Base-by-base conservation (phyloP, 2,113 vertebrate genomes). In the Bufo gargarizans region DNA sequence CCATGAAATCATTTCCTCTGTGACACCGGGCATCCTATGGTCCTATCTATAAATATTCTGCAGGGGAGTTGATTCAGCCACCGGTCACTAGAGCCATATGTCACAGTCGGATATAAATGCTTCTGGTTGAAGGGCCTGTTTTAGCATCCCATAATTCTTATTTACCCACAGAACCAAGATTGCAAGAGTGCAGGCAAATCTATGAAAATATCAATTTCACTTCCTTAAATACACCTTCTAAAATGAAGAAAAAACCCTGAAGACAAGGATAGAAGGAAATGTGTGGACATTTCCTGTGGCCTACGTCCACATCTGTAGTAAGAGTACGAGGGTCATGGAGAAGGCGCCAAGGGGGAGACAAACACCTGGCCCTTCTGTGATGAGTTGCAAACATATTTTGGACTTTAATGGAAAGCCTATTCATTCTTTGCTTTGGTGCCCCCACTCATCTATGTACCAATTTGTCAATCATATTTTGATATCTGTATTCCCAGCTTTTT, bases 121-220 rank as follows among this genome's bases (percentile, higher is more conserved):
- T 49, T 87, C 69, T 82, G 78, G 67, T 88, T 88, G 67, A n/a
- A 22, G 22, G 69, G 43, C 82, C 65, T 11, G 53, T 82, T 88
- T 88, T 77, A 61, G 63, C 12, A 88, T 71, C 86, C 79, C 77
- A 87, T 74, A 81, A 87, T 87, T 87, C 82, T 22, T 84, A 84
- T 85, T 74, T 74, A 74, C 69, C 83, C 83, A 85, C 83, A 56
- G 49, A 71, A 74, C 69, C 55, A 33, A 72, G n/a, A 85, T 49
- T 45, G 33, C 14, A 33, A 56, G 20, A 84, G 82, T 11, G 50
- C 50, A 7, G 69, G 49, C 50, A 72, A 85, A 56, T 85, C 49
- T 43, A 85, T 58, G 83, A 74, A 85, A 74, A 85, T 85, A 74
- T 85, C 65, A 85, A 59, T 85, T 72, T 85, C 65, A 13, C 83